These are phyloP conservation scores for Oreortyx pictus DNA, from an alignment of 2,797 vertebrate genomes.

Conservation along the genomic window DNA sequence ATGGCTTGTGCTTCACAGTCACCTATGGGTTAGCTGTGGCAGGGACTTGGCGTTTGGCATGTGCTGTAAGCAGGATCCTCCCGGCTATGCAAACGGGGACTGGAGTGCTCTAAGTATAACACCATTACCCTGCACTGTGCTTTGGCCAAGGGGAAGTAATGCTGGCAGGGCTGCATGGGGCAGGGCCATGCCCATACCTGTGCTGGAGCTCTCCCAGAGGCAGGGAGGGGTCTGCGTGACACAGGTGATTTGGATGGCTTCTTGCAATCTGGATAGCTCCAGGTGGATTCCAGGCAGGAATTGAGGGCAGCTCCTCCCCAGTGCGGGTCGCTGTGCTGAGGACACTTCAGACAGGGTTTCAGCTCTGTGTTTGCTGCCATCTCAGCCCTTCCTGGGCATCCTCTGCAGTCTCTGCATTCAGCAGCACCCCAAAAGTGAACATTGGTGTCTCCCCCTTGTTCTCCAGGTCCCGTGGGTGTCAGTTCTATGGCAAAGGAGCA, in stretches of 20 bases:
- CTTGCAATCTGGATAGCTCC: background rate
- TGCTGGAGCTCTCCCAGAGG: background rate
- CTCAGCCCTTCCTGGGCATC: rapidly evolving
- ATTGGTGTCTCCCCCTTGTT: rapidly evolving
- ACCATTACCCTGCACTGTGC: background rate
- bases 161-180: background rate
- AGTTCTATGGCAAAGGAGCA: background rate
- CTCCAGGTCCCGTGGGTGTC: background rate
- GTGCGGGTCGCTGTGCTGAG: background rate
- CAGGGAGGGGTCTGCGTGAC: background rate
- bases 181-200: background rate
- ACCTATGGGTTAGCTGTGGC: background rate
- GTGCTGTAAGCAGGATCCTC: background rate
- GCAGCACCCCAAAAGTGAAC: background rate
- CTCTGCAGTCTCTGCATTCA: background rate
- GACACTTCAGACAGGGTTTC: background rate
- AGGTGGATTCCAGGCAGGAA: background rate
- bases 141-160: background rate
- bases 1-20: background rate
- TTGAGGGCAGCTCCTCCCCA: background rate
- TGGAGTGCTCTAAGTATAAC: rapidly evolving
- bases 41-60: background rate
- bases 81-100: background rate
- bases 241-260: rapidly evolving
- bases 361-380: background rate